Conservation (phyloP, 2,113 vertebrate species). For the Nyctibius bracteatus region DNA sequence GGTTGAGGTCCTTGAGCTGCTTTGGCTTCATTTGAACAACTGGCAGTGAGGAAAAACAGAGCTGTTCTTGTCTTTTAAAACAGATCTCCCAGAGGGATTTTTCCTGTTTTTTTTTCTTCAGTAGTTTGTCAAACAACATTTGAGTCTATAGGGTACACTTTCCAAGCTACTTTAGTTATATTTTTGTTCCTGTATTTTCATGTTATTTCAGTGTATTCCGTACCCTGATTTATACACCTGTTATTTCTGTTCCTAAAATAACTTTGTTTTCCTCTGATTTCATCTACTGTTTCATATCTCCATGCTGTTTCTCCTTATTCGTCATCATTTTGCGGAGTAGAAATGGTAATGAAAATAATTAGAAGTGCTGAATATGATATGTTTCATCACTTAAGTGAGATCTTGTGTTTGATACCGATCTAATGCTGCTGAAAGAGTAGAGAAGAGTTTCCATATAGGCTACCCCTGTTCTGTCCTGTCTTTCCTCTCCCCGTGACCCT, state of each 20-base stretch:
- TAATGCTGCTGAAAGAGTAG: background rate
- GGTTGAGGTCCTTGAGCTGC: background rate
- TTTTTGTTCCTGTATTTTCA: background rate
- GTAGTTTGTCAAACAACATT: background rate
- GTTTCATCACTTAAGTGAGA: background rate
- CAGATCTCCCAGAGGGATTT: background rate
- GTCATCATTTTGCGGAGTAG: background rate
- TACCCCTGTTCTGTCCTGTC: background rate
- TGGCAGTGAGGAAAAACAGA: background rate
- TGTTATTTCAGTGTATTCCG: background rate
- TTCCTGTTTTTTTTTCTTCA: background rate
- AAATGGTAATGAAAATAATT: background rate
- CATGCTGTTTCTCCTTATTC: background rate
- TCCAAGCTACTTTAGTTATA: background rate
- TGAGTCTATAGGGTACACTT: background rate
- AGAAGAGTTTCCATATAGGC: background rate
- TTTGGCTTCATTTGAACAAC: background rate
- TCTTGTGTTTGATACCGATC: background rate
- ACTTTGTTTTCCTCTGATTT: background rate
- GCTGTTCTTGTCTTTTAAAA: background rate
- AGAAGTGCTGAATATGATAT: background rate
- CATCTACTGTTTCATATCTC: background rate
- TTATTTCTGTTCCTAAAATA: background rate
- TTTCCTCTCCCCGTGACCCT: fast-evolving
- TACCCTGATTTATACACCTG: background rate